Evolutionary conservation across 1,140 invertebrate species (phyloP).

Genomic region (Apis florea): DNA sequence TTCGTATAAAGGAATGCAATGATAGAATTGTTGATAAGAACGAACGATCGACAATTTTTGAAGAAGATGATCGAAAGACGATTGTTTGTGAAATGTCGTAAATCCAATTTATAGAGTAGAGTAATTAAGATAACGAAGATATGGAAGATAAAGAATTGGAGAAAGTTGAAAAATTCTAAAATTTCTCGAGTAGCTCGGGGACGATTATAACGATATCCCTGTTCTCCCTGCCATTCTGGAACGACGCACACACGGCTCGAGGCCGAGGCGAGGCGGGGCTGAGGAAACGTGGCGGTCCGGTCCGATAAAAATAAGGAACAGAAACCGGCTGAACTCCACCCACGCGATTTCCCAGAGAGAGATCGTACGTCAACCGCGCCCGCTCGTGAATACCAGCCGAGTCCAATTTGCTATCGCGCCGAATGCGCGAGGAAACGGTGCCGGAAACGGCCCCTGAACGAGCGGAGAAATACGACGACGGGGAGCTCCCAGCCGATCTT

Average conservation of each 20-base stretch:
- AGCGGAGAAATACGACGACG: slow-evolving; percentile 7
- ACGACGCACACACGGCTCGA: slow-evolving; percentile 10
- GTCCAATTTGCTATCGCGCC: slow-evolving; percentile 58
- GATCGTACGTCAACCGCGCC: slow-evolving; percentile 59
- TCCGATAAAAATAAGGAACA: slow-evolving; percentile 61
- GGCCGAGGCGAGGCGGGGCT: slow-evolving; percentile 2
- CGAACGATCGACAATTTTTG: no score
- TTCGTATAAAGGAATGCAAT: background rate
- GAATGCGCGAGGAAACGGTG: slow-evolving; percentile 43
- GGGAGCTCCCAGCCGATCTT: background rate
- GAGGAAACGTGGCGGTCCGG: slow-evolving; percentile 27
- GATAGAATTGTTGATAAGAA: no score
- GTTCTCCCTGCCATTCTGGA: background rate
- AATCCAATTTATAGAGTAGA: no score
- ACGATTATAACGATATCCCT: background rate
- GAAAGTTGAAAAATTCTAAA: slow-evolving; percentile 19
- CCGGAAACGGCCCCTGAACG: slow-evolving; percentile 32
- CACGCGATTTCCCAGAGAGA: slow-evolving; percentile 57
- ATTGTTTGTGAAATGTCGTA: no score
- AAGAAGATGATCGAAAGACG: no score
- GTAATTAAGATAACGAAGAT: no score
- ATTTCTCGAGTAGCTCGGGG: background rate
- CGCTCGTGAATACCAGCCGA: slow-evolving; percentile 47
- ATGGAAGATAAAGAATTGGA: no score
- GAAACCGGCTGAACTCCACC: slow-evolving; percentile 55